These are phyloP conservation scores for Clarias platycephalus DNA, from an alignment of 2,797 vertebrate species.

Conservation along the genomic window DNA sequence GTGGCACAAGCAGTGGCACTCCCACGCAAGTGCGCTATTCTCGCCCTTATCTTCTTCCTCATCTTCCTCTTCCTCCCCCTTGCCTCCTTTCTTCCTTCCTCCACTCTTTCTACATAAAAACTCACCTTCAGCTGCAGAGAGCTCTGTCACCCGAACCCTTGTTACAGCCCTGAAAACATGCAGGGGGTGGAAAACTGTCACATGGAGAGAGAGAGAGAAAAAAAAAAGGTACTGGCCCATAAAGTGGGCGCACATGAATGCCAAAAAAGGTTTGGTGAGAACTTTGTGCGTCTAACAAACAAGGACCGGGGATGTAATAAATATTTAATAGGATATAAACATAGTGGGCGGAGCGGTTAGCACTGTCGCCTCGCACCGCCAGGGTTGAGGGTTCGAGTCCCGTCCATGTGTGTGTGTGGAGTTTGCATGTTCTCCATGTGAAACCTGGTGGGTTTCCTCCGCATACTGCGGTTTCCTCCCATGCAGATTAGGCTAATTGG, in stretches of 20 bases:
- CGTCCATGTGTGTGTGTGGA: too few relatives aligned
- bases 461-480: too few relatives aligned
- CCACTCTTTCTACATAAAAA: background rate
- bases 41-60: constrained; percentile 32
- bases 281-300: background rate
- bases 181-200: background rate
- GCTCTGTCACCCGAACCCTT: background rate
- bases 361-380: too few relatives aligned
- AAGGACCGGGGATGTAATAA: background rate
- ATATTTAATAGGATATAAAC: background rate
- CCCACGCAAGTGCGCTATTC: constrained; percentile 51
- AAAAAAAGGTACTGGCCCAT: background rate
- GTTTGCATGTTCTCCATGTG: too few relatives aligned
- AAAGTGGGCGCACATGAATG: background rate
- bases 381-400: too few relatives aligned
- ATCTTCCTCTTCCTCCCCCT: background rate
- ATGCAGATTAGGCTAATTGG: too few relatives aligned
- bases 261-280: background rate
- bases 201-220: background rate
- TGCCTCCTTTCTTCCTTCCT: background rate
- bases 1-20: constrained; percentile 16
- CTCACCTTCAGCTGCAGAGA: constrained; percentile 16
- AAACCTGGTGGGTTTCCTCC: too few relatives aligned
- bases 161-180: too few relatives aligned
- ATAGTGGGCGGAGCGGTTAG: too few relatives aligned